Percentiles rank a stretch among this genome's conserved stretches.
These are phyloP conservation scores for Fragariocoptes setiger DNA, from an alignment of 1,140 invertebrate genomes.

Conservation along the genomic window DNA sequence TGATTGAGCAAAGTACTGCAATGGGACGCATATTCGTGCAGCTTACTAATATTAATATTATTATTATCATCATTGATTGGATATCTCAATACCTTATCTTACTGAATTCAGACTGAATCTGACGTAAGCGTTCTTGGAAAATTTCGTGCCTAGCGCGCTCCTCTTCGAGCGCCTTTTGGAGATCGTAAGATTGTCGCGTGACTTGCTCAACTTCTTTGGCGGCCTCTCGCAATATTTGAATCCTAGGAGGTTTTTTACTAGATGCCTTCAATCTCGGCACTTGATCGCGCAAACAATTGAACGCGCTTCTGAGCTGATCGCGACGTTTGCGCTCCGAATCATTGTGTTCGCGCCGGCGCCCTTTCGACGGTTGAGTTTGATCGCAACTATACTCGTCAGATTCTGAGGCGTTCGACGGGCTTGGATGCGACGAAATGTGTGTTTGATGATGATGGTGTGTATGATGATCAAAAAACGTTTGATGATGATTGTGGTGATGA, in stretches of 20 bases:
- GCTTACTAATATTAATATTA: too few species aligned
- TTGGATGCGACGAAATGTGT: too few species aligned
- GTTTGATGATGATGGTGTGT: too few species aligned
- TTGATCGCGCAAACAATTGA: constrained; percentile 8
- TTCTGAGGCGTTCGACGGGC: too few species aligned
- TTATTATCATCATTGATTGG: too few species aligned
- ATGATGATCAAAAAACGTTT: too few species aligned
- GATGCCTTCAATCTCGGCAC: constrained; percentile 7
- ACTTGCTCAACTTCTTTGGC: constrained; percentile 4
- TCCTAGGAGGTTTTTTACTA: constrained; percentile 8
- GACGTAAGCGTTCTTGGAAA: background rate
- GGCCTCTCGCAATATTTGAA: constrained; percentile 9
- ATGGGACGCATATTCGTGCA: constrained; percentile 46
- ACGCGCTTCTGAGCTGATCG: constrained; percentile 10
- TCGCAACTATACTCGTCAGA: too few species aligned
- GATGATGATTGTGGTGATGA: too few species aligned
- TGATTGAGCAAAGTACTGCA: constrained; percentile 37
- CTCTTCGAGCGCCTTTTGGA: constrained; percentile 5
- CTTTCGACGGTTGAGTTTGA: background rate
- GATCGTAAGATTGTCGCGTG: constrained; percentile 3
- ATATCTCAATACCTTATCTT: too few species aligned
- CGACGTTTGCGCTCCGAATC: constrained; percentile 9
- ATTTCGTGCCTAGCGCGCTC: constrained; percentile 6
- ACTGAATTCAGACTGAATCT: too few species aligned
- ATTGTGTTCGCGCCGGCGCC: constrained; percentile 8